phyloP scores from a whole-genome alignment of 2,888 invertebrate species.

The Stramonita haemastoma region DNA sequence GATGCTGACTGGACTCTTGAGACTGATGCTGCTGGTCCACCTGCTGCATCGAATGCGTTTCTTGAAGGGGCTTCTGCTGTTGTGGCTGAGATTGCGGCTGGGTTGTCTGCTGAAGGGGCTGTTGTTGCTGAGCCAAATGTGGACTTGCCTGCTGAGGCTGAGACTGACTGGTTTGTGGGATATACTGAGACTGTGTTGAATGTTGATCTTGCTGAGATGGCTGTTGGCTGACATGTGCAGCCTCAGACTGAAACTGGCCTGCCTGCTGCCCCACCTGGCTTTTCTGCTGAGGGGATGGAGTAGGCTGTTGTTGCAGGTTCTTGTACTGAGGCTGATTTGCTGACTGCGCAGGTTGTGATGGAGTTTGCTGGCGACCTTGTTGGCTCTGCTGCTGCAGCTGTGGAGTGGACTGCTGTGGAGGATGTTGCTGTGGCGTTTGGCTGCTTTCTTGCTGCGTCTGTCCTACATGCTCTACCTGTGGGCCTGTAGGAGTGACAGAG shows the following conservation, averaged over 20 bases:
- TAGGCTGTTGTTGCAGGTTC: slow-evolving; percentile 30
- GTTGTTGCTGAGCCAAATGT: slow-evolving; percentile 31
- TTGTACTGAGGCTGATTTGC: slow-evolving; percentile 11
- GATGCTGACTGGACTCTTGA: slow-evolving; percentile 35
- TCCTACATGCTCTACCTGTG: neutral
- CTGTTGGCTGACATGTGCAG: slow-evolving; percentile 24
- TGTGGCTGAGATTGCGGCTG: slow-evolving; percentile 29
- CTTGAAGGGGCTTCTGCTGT: slow-evolving; percentile 31
- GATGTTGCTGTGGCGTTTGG: slow-evolving; percentile 21
- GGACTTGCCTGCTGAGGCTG: neutral
- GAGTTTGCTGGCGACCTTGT: slow-evolving; percentile 30
- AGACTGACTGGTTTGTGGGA: neutral
- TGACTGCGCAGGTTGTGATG: slow-evolving; percentile 41
- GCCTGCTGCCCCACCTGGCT: neutral
- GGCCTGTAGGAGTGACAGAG: slow-evolving; percentile 2
- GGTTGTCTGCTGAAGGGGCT: slow-evolving; percentile 31
- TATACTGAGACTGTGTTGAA: neutral
- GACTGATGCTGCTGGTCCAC: slow-evolving; percentile 32
- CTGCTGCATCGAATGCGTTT: slow-evolving; percentile 41
- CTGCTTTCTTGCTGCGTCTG: slow-evolving; percentile 37
- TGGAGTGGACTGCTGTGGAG: slow-evolving; percentile 31
- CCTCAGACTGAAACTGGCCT: slow-evolving; percentile 38
- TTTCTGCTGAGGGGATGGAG: neutral
- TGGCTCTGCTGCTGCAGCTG: slow-evolving; percentile 44
- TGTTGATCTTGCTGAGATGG: slow-evolving; percentile 24